Base-by-base conservation (phyloP, 2,113 vertebrate species). In the Polyodon spathula region DNA sequence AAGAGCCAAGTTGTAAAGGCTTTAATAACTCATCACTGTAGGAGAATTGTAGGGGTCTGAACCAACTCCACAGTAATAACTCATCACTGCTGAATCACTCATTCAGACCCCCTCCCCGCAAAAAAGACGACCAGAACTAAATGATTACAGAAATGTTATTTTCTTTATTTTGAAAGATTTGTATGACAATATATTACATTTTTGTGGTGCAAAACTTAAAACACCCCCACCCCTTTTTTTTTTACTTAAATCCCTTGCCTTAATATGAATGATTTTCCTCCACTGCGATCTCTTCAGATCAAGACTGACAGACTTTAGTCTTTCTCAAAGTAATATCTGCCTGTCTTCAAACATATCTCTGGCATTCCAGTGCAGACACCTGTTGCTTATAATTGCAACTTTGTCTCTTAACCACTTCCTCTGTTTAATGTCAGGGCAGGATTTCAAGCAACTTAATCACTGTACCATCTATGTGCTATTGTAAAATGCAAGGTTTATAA, bases 301-400 rank as follows among this genome's bases (percentile, higher is more conserved):
- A 71, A 63, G 64, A 63, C 14, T 10, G 61, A 77, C 61, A 60
- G 61, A 70, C 58, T 63, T 54, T 75, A 67, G 42, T 71, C 64
- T 55, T 72, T 76, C 61, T 68, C 60, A 54, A 74, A 77, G 70
- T 66, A 75, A 43, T 59, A 65, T 80, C 71, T 75, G 70, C 58
- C 58, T 27, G 43, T 78, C 60, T 77, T 78, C 71, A 71, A 75
- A 68, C 58, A 69, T 70, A 50, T 71, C 66, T 66, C 44, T 59
- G 51, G 64, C 72, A 75, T 79, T 82, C 74, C 71, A 73, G 77
- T 76, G 73, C 57, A 67, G 79, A 66, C 78, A 86, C 83, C 80
- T 86, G 79, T 72, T 80, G 73, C 66, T 76, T 72, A 50, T 81
- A 83, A 87, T 86, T 85, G 80, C 70, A 65, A 44, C 68, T 61